Evolutionary conservation across 2,888 invertebrate genomes (phyloP), one percentile per base, ranked within the genome.

Genomic region (Tenthredo notha): DNA sequence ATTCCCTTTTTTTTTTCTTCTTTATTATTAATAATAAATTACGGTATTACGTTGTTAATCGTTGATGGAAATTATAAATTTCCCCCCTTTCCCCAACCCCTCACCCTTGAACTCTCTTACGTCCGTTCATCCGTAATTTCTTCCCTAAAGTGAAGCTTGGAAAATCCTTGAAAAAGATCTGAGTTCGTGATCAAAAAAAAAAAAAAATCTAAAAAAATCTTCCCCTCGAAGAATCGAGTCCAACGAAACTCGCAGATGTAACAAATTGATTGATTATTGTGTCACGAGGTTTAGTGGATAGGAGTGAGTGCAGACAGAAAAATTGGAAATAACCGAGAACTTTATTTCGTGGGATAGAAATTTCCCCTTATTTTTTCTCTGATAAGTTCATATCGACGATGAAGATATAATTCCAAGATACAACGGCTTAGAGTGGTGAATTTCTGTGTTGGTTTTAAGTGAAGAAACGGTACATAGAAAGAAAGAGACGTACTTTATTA

Each of bases 201-300:
- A 9, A 6, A 37, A 37, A 18, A 37, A 29, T n/a, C 2, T 0
- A 37, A 0, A 37, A 7, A 6, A 37, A 37, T 7, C 7, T 37
- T 37, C 33, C 5, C 37, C 2, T 1, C 37, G 18, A n/a, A 9
- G 12, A 43, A n/a, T 15, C 40, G 21, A 21, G 10, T 12, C 47
- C 3, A 0, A 47, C 47, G 15, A 47, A 47, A 47, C 12, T 47
- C 47, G 40, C 0, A 0, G 25, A 21, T 15, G 21, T 37, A n/a
- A 47, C 50, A 1, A n/a, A 43, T 74, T 74, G 77, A 77, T 77
- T 77, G 77, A 77, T 77, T 77, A 77, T 77, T 77, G 77, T 77
- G 77, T 54, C 50, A 54, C 77, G 54, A 74, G 25, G 43, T 21
- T 74, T 21, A 12, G n/a, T 40, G 18, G 21, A 43, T 25, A 10